A percentile compares a stretch with the other conserved stretches of the same genome.
phyloP scores from a whole-genome alignment of 2,113 vertebrate genomes.

The Ranitomeya variabilis region DNA sequence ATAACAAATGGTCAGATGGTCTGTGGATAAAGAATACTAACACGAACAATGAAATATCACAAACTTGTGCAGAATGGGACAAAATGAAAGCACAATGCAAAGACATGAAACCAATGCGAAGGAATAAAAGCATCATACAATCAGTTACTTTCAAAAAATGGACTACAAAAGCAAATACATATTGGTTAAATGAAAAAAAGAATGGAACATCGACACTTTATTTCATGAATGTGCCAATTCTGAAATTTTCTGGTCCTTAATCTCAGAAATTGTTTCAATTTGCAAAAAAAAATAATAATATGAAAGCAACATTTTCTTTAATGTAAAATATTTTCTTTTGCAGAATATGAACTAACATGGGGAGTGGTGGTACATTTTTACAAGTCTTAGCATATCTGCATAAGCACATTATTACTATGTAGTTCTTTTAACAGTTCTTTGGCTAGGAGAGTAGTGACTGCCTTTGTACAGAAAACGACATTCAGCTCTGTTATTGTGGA shows the following conservation, averaged over 20 bases:
- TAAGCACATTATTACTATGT: constrained; percentile 73
- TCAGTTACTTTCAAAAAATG: constrained; percentile 64
- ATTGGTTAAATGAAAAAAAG: constrained; percentile 59
- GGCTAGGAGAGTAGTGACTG: constrained; percentile 72
- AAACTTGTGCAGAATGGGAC: constrained; percentile 65
- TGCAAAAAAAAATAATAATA: constrained; percentile 48
- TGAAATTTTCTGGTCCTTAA: constrained; percentile 67
- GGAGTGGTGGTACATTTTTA: constrained; percentile 71
- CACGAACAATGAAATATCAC: constrained; percentile 61
- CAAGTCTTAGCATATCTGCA: constrained; percentile 69
- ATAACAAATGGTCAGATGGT: constrained; percentile 62
- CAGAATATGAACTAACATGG: constrained; percentile 74
- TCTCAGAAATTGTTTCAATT: constrained; percentile 48
- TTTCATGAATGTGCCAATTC: constrained; percentile 78
- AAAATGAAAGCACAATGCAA: constrained; percentile 74
- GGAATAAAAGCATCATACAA: constrained; percentile 60
- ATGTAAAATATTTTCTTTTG: constrained; percentile 75
- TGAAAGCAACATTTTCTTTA: constrained; percentile 66
- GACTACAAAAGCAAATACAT: constrained; percentile 59
- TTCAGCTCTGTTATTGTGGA: constrained; percentile 74
- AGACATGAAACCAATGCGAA: constrained; percentile 67
- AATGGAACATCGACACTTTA: constrained; percentile 67
- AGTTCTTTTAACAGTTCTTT: constrained; percentile 74
- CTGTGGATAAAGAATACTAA: constrained; percentile 61
- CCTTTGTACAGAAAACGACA: constrained; percentile 76